Evolutionary conservation across 2,797 vertebrate genomes (phyloP).

Genomic region (Urophycis tenuis): DNA sequence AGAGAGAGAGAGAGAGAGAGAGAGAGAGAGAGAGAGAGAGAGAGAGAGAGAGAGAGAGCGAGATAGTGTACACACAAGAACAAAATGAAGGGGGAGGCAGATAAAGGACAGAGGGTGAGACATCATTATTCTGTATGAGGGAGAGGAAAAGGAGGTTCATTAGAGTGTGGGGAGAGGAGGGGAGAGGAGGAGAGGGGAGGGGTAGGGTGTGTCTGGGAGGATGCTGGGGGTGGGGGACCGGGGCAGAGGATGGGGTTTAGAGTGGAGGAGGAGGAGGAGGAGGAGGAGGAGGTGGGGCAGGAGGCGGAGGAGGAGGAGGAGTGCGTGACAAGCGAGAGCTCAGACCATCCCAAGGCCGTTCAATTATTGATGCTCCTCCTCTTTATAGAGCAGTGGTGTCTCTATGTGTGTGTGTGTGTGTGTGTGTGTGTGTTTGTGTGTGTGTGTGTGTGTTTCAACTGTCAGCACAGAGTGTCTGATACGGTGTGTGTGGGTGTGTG

Average conservation of each 20-base stretch:
- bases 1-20: conserved; percentile 5
- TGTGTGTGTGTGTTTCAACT: conserved; percentile 9
- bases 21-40: conserved; percentile 7
- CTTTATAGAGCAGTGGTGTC: conserved; percentile 47
- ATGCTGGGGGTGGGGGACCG: too few relatives aligned
- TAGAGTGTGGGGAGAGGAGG: conserved; percentile 1
- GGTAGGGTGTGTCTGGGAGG: background rate
- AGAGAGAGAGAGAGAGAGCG: conserved; percentile 25
- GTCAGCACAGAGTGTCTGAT: too few relatives aligned
- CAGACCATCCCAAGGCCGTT: conserved; percentile 58
- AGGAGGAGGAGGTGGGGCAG: conserved; percentile 17
- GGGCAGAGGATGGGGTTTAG: background rate
- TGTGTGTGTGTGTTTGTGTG: conserved; percentile 14
- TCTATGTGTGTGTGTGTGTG: conserved; percentile 20
- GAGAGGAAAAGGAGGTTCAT: background rate
- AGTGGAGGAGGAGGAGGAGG: background rate
- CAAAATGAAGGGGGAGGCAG: background rate
- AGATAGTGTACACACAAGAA: background rate
- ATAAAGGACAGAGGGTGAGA: background rate
- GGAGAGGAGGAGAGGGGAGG: background rate
- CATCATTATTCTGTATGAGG: background rate
- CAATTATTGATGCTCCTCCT: conserved; percentile 71
- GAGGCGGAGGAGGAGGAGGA: conserved; percentile 20
- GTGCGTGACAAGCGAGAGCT: conserved; percentile 60
- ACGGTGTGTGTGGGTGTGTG: background rate